These are phyloP conservation scores for Micromussa lordhowensis DNA, from an alignment of 92 coral and sea anemone genomes.

Conservation along the genomic window DNA sequence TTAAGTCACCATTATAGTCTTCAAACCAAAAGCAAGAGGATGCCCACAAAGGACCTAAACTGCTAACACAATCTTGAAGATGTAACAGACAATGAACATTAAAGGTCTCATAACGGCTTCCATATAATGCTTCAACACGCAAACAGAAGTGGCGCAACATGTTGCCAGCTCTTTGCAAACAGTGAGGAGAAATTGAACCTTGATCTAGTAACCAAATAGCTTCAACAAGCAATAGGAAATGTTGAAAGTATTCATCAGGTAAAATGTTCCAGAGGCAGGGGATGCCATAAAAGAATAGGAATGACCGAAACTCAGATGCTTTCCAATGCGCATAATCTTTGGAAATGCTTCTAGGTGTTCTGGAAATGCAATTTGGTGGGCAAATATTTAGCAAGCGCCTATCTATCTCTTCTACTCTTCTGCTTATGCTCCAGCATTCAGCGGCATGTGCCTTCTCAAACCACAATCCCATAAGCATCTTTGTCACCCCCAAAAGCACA, in stretches of 20 bases:
- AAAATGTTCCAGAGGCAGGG: slow-evolving; percentile 78
- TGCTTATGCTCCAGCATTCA: slow-evolving; percentile 59
- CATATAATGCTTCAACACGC: slow-evolving; percentile 72
- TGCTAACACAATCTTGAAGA: slow-evolving; percentile 67
- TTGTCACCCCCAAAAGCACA: slow-evolving; percentile 63
- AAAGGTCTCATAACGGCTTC: slow-evolving; percentile 66
- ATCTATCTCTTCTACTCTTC: slow-evolving; percentile 61
- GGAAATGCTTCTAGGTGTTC: slow-evolving; percentile 69
- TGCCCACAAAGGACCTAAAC: slow-evolving; percentile 78
- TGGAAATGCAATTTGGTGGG: slow-evolving; percentile 78
- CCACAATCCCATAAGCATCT: slow-evolving; percentile 73
- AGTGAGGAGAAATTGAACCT: slow-evolving; percentile 44
- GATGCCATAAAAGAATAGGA: slow-evolving; percentile 73
- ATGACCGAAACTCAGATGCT: slow-evolving; percentile 79
- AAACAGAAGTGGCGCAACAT: slow-evolving; percentile 70
- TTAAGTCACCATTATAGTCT: slow-evolving; percentile 72
- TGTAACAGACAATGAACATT: slow-evolving; percentile 73
- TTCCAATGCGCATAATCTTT: slow-evolving; percentile 68
- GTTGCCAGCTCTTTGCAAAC: slow-evolving; percentile 41
- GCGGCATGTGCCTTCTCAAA: slow-evolving; percentile 64
- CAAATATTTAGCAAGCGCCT: slow-evolving; percentile 46
- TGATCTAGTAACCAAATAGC: slow-evolving; percentile 70
- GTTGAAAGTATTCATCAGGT: slow-evolving; percentile 76
- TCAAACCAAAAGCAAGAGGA: slow-evolving; percentile 86
- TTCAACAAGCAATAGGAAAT: slow-evolving; percentile 69